phyloP scores from a whole-genome alignment of 2,888 invertebrate genomes.

The Caenorhabditis macrosperma region DNA sequence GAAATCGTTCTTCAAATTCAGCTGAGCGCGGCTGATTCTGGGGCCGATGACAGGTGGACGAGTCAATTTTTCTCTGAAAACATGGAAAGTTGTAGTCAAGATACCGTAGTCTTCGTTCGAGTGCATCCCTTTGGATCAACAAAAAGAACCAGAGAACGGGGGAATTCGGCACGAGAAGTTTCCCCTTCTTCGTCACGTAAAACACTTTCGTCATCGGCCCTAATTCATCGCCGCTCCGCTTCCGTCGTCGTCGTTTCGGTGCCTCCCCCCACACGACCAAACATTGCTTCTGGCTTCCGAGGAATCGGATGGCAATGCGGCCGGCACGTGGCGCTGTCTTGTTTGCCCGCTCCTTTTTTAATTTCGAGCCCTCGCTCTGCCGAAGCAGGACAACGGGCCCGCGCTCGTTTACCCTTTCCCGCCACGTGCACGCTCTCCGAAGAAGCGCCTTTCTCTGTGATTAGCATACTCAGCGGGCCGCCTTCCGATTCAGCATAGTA shows the following conservation, averaged over 20 bases:
- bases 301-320: constrained; percentile 45
- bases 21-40: too few species aligned
- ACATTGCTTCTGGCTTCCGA: constrained; percentile 26
- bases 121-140: too few species aligned
- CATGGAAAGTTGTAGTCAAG: too few species aligned
- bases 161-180: too few species aligned
- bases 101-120: too few species aligned
- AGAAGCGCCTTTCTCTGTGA: constrained; percentile 23
- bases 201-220: constrained; percentile 21
- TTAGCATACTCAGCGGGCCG: constrained; percentile 43
- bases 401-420: background rate
- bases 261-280: constrained; percentile 41
- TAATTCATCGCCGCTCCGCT: background rate
- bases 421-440: constrained; percentile 17
- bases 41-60: too few species aligned
- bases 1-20: too few species aligned
- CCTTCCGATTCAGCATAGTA: background rate
- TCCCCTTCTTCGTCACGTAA: background rate
- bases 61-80: too few species aligned
- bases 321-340: constrained; percentile 43
- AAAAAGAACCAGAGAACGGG: too few species aligned
- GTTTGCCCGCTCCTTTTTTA: constrained; percentile 56
- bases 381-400: constrained; percentile 11
- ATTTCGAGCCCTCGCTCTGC: constrained; percentile 25
- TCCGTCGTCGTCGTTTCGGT: background rate